Conservation (phyloP, 2,113 vertebrate genomes). For the Paratilapia polleni region DNA sequence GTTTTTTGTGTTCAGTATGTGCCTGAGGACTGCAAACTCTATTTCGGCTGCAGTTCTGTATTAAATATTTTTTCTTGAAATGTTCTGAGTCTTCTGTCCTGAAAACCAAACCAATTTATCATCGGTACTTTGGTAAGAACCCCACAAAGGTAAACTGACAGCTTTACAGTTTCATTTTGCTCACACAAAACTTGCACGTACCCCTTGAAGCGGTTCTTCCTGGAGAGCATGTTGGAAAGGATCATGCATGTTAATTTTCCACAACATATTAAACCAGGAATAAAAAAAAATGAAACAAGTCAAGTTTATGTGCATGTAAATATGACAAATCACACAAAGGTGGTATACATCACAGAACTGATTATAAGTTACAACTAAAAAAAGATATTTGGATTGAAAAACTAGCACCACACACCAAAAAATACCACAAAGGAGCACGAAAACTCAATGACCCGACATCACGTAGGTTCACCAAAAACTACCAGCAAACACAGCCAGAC, state of each 20-base stretch:
- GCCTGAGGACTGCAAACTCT: background rate
- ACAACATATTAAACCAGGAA: background rate
- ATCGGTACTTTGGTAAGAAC: background rate
- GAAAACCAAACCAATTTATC: too few species aligned
- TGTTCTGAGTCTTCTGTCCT: too few species aligned
- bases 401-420: background rate
- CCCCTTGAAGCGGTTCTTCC: conserved; percentile 79
- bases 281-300: background rate
- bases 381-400: background rate
- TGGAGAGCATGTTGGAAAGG: conserved; percentile 65
- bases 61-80: too few species aligned
- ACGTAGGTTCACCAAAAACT: conserved; percentile 1
- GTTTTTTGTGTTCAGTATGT: background rate
- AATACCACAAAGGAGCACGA: background rate
- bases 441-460: background rate
- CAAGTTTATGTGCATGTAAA: background rate
- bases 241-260: background rate
- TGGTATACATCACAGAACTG: background rate
- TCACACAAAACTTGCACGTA: conserved; percentile 46
- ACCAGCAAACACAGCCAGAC: background rate
- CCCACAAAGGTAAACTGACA: background rate
- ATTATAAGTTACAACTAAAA: background rate
- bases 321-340: background rate
- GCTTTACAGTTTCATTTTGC: background rate
- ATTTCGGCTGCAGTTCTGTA: too few species aligned